Conservation (phyloP, 2,113 vertebrate species). For the Triplophysa tibetana region DNA sequence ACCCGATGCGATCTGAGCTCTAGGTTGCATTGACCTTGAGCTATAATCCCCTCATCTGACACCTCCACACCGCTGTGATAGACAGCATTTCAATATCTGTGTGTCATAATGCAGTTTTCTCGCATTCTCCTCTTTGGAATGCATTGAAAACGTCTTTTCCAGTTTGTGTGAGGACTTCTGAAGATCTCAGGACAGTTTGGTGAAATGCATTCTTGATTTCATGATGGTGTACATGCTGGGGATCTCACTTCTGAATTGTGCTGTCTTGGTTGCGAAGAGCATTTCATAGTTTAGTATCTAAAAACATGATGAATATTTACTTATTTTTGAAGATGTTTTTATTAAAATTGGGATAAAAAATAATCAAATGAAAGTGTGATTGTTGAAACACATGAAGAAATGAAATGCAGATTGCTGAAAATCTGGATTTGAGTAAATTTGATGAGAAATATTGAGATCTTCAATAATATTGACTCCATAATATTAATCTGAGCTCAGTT, state of each 20-base stretch:
- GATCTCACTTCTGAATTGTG: not conserved
- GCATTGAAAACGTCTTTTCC: conserved; percentile 12
- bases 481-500: no score
- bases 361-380: no score
- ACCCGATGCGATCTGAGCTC: not conserved
- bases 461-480: no score
- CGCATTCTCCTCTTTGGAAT: conserved; percentile 13
- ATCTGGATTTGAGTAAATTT: no score
- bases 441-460: no score
- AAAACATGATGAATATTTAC: no score
- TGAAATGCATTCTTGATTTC: not conserved
- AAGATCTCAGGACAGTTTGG: not conserved
- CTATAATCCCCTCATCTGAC: conserved; percentile 22
- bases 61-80: not conserved
- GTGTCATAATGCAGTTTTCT: conserved; percentile 12
- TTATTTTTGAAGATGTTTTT: no score
- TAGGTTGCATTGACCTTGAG: not conserved
- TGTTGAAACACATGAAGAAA: no score
- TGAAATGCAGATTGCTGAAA: no score
- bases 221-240: not conserved
- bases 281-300: no score
- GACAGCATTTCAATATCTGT: not conserved
- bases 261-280: not conserved
- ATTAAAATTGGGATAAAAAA: no score
- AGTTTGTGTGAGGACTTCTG: not conserved